Evolutionary conservation across 2,797 vertebrate species (phyloP), one percentile per base, ranked within the genome.

Genomic region (Enteromius fasciolatus): DNA sequence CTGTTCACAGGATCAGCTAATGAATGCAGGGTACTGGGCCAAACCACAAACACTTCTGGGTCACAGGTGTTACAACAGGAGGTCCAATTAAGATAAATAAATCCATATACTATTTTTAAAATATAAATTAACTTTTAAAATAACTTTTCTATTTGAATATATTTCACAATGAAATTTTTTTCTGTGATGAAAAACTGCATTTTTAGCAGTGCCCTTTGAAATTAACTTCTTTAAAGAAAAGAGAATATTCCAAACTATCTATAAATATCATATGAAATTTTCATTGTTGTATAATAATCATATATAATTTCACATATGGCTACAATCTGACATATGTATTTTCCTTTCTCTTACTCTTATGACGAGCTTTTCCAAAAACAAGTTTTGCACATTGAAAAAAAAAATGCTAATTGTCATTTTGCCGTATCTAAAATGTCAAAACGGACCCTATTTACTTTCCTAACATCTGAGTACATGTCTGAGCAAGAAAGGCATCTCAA

Each of bases 1-100:
- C 76, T 78, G 78, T 80, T 52, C 36, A 41, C 20, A 3, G 33
- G 77, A 80, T 81, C 69, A 80, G 39, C 5, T 46, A 12, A 80
- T 80, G 18, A 61, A 46, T 57, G 39, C 39, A 79, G 23, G 15
- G 17, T 3, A 69, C 64, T 31, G 39, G 17, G 52, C 23, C 52
- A 59, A 79, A 28, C 2, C n/a, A 68, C 64, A 18, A 1, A 80
- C 64, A 44, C 36, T 39, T 50, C 77, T 15, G 50, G 33, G 17
- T 61, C 78, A 57, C 44, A 67, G 12, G 4, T 48, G 9, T 18
- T 6, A 63, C 15, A 41, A 20, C 48, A 59, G 20, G 4, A 63
- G 23, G 59, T 5, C 57, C 25, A 7, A 61, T 15, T 61, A 28
- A 25, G 12, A 61, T 2, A 3, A 14, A 28, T 7, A 61, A 61